Base-by-base conservation (phyloP, 2,797 vertebrate species). In the Neoniphon sammara region DNA sequence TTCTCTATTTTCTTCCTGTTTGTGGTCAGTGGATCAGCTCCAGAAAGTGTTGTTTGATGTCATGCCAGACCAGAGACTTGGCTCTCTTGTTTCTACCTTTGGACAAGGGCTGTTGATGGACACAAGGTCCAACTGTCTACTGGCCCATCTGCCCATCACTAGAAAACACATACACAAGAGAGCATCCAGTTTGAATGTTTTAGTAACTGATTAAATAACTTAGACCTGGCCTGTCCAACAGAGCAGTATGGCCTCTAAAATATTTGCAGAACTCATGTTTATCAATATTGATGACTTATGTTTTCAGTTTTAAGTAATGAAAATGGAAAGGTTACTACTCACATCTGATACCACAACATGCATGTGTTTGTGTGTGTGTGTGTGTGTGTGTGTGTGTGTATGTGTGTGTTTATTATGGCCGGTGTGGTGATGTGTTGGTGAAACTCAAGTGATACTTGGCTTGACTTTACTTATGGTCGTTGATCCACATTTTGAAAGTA, bases 151-250 rank as follows among this genome's bases (percentile, higher is more conserved):
- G 39, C 20, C 7, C 23, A 39, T 39, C 47, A 21, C 25, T 12
- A 66, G 73, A 63, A 76, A 30, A n/a, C 30, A 61, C 79, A 39
- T 79, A 70, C 61, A 23, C 20, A 9, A 5, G 7, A 75, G 73
- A 42, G 59, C 1, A 52, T n/a, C 50, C 21, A 7, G 55, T 39
- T 14, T 57, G 54, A 64, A 56, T 62, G 31, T 82, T 56, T 49
- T 39, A 72, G 61, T 15, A 63, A 17, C 53, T 31, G 0, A n/a
- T 67, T 60, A 73, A 46, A 11, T 17, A 84, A 54, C 39, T 61
- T 21, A 52, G 36, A 36, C 23, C 20, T 6, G n/a, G 7, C 25
- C 61, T 56, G 55, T 39, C 65, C 54, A 18, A 15, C 27, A 60
- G 39, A 56, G n/a, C 65, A 56, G 39, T 12, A 30, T 17, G 18